A percentile compares a stretch with the other conserved stretches of the same genome.
Conservation (phyloP, 2,113 vertebrate species). For the Andinoacara biseriatus region DNA sequence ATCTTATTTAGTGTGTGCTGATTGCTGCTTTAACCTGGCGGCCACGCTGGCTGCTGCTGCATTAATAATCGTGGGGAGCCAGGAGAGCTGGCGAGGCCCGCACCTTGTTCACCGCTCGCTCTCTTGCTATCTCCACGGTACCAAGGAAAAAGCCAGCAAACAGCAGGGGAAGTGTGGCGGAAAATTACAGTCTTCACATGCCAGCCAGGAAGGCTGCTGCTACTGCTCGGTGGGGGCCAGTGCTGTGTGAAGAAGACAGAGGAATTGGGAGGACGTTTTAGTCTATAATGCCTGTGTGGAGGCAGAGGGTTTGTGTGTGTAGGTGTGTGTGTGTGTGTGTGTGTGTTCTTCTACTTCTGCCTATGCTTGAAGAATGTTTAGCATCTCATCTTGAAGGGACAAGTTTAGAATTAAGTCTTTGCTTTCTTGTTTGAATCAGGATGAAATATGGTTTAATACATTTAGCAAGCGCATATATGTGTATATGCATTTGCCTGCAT, state of each 20-base stretch:
- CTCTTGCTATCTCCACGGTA: constrained; percentile 67
- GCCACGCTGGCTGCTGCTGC: constrained; percentile 77
- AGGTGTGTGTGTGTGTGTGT: neutral
- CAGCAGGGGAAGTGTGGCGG: constrained; percentile 79
- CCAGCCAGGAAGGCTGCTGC: constrained; percentile 73
- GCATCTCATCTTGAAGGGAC: neutral
- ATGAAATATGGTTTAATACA: neutral
- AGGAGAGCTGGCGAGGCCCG: constrained; percentile 69
- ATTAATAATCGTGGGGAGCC: constrained; percentile 76
- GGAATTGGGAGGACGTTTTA: constrained; percentile 59
- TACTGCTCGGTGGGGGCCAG: constrained; percentile 65
- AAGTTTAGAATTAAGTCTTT: neutral
- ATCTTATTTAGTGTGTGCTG: constrained; percentile 78
- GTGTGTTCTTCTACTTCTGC: constrained; percentile 9
- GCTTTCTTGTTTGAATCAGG: neutral
- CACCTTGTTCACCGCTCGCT: constrained; percentile 73
- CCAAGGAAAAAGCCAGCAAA: constrained; percentile 71
- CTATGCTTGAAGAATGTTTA: constrained; percentile 9
- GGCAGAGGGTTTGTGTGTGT: neutral
- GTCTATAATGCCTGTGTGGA: constrained; percentile 49
- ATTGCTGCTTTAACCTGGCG: constrained; percentile 80
- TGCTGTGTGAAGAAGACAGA: constrained; percentile 69
- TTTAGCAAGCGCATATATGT: neutral
- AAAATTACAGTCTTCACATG: constrained; percentile 80
- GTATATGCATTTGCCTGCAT: neutral